Evolutionary conservation across 2,888 invertebrate genomes (phyloP), one percentile per base, ranked within the genome.

Genomic region (Pheosia gnoma): DNA sequence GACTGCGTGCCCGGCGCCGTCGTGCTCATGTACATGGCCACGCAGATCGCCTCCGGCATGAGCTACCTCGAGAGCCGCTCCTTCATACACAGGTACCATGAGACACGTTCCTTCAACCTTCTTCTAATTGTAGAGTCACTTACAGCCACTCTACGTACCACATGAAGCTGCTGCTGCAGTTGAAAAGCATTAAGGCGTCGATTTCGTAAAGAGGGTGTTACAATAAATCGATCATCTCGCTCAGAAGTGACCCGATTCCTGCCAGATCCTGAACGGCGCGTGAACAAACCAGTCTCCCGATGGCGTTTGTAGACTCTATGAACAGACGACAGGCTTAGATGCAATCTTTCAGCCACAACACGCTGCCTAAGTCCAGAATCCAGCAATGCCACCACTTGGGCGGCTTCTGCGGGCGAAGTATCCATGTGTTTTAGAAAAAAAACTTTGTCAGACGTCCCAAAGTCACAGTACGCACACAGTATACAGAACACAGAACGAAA

Each of bases 11-110:
- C 99, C 59, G 98, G 98, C 77, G 99, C 99, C 10, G 98, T 99
- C 4, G 98, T 98, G 39, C 95, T 99, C 66, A 98, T 99, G 96
- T 98, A 99, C 89, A 99, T 99, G 96, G 99, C 99, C 58, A 99
- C 99, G n/a, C 99, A 99, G 95, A 99, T 99, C 79, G 98, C 99
- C 0, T 97, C 98, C 70, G 99, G 98, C 67, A 99, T 99, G 99
- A 98, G 98, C 84, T 99, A 99, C 91, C 94, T 99, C 76, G 99
- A 99, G 94, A 97, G 97, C 81, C 95, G 98, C 75, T 97, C 96
- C 85, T 99, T 99, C 84, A 99, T 99, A 84, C 99, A 99, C 93
- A 95, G 96, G 96, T 95, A 82, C 4, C 57, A n/a, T 25, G 41
- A 45, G n/a, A n/a, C 55, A 47, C 38, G 54, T 58, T 63, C 41